A percentile compares a stretch with the other conserved stretches of the same genome.
These are phyloP conservation scores for Panagrolaimus sp. DNA, from an alignment of 1,140 invertebrate species.

Conservation along the genomic window DNA sequence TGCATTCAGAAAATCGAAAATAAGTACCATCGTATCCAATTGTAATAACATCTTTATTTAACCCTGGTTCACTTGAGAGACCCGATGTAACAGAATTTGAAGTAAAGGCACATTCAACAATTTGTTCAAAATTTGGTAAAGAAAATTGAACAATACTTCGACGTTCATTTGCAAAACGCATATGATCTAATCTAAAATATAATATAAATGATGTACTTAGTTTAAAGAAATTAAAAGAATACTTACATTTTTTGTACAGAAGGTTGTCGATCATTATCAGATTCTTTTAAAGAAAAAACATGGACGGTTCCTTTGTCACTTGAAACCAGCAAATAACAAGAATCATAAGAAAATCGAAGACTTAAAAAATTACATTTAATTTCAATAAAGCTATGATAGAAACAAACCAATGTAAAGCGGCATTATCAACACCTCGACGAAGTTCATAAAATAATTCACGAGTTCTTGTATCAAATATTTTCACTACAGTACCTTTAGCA, in stretches of 20 bases:
- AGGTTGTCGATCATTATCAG: neutral
- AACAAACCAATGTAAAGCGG: too few relatives aligned
- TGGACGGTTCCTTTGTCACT: slow-evolving; percentile 4
- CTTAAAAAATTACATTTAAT: neutral
- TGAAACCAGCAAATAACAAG: neutral
- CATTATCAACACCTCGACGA: neutral
- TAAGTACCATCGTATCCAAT: slow-evolving; percentile 7
- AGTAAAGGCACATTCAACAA: neutral
- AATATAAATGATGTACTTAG: too few relatives aligned
- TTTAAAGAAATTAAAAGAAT: too few relatives aligned
- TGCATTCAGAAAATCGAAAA: neutral
- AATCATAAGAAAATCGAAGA: neutral
- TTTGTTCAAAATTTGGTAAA: neutral
- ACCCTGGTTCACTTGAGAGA: neutral
- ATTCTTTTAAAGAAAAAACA: neutral
- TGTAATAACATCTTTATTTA: slow-evolving; percentile 1
- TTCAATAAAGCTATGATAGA: too few relatives aligned
- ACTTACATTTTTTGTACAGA: neutral
- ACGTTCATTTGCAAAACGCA: too few relatives aligned
- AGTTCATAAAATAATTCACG: neutral
- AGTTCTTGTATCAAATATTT: neutral
- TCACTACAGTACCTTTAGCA: neutral
- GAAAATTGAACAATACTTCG: neutral
- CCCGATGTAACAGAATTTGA: neutral
- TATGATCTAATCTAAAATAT: too few relatives aligned